Base-by-base conservation (phyloP, 1,140 invertebrate species). In the Brachionus manjavacas region DNA sequence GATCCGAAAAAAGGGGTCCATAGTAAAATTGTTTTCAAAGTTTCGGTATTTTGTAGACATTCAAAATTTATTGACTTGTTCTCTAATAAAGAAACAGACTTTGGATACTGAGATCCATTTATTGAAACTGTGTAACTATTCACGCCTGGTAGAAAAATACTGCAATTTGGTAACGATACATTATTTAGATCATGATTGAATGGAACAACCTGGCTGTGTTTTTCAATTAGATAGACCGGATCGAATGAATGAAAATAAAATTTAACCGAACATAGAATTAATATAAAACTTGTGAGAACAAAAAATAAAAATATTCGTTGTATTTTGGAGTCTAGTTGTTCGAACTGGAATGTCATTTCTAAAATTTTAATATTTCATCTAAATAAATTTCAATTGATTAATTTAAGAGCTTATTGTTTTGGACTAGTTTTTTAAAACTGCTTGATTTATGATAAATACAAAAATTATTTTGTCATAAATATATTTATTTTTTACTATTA, bases 1-100 rank as follows among this genome's bases (percentile, higher is more conserved):
- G 55, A 52, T 20, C 79, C 79, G 43, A 60, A 64, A 64, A 81
- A 81, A 16, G 52, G 35, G 2, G 35, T 81, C 79, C 79, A 81
- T 9, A 81, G 14, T 28, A 81, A 35, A 25, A 81, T 81, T 35
- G 31, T 81, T 81, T 81, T 81, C 3, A 64, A 16, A 14, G 35
- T 3, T 14, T 60, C 11, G 2, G 49, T 64, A 6, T 68, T 64
- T 76, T 76, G 41, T 6, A 81, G n/a, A 35, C 55, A 64, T 20
- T 60, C 64, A 60, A 81, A 64, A 68, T 81, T 81, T 3, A 81
- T 23, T 12, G 79, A 41, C 31, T 28, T 41, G 39, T 81, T 81
- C 4, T 7, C 4, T n/a, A 64, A 81, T 6, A 81, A 31, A 41
- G 52, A 31, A 1, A 81, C 11, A 39, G 52, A 68, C 9, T 41